Evolutionary conservation across 2,113 vertebrate genomes (phyloP), one percentile per base, ranked within the genome.

Genomic region (Peromyscus polionotus): DNA sequence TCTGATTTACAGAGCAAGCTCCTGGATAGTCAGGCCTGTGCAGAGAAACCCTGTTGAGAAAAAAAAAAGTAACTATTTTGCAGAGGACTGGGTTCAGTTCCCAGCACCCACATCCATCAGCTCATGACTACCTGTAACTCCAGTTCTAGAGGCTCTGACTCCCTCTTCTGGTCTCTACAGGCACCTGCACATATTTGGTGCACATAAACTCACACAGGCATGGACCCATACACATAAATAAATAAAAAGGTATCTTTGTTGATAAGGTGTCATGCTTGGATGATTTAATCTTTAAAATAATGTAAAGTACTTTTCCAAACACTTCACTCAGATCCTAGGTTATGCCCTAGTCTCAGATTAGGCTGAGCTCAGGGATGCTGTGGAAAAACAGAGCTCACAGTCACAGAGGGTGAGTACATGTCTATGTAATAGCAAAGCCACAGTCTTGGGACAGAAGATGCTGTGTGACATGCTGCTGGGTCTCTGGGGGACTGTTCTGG

Each of bases 361-460:
- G 72, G 72, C 59, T 68, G 33, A 63, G 68, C 57, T 88, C 31
- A 45, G n/a, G 39, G 65, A 33, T 72, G 42, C 8, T 16, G 11
- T n/a, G 7, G 4, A 9, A 76, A 65, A 65, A 28, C 33, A 39
- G 13, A 63, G 36, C 4, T 22, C 17, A 6, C 0, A 33, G 22
- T 26, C 28, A 33, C 3, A 73, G 19, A 42, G 12, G n/a, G 19
- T 33, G 31, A 33, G 10, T 24, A 8, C 76, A 87, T 51, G 33
- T 17, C 45, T 48, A 11, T 0, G 0, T 11, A 61, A 75, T 67
- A 39, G 1, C 22, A 33, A 17, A 59, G 39, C 5, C 0, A 3
- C 54, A 26, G 54, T 83, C 54, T 39, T 2, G 3, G 57, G 70
- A 36, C n/a, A 48, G 68, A 75, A 48, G 36, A 7, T 28, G 5